These are phyloP conservation scores for Dasypogon diadema DNA, from an alignment of 2,888 invertebrate genomes.

Conservation along the genomic window DNA sequence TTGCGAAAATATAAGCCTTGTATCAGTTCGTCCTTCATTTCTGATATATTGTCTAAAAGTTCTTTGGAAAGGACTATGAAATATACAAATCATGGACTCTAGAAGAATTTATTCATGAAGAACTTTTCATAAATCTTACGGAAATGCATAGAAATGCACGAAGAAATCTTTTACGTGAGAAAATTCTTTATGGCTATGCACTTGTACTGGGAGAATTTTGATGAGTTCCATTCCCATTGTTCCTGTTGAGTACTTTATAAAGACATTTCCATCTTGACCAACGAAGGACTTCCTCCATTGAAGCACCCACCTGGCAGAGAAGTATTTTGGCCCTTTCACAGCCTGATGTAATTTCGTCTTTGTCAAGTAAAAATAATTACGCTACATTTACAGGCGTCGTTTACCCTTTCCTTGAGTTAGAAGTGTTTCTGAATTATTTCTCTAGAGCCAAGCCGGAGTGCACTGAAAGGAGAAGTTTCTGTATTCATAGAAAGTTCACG, in stretches of 20 bases:
- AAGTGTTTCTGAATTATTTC: constrained; percentile 43
- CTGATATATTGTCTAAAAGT: constrained; percentile 27
- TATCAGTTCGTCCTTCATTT: too few relatives aligned
- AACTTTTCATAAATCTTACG: constrained; percentile 46
- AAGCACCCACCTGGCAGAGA: background rate
- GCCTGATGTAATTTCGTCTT: constrained; percentile 39
- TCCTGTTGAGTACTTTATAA: constrained; percentile 30
- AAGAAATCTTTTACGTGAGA: constrained; percentile 47
- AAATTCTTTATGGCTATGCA: constrained; percentile 42
- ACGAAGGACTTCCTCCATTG: constrained; percentile 7
- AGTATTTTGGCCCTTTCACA: constrained; percentile 18
- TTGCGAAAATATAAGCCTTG: too few relatives aligned
- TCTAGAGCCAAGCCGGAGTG: constrained; percentile 7
- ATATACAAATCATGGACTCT: constrained; percentile 43
- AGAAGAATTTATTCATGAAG: constrained; percentile 41
- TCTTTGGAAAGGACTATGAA: constrained; percentile 8
- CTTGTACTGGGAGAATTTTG: constrained; percentile 43
- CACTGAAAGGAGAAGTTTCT: constrained; percentile 8
- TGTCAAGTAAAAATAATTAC: constrained; percentile 45
- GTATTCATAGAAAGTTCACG: constrained; percentile 13
- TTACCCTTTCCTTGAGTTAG: constrained; percentile 3
- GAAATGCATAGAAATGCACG: constrained; percentile 35
- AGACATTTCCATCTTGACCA: constrained; percentile 38
- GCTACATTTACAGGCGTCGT: constrained; percentile 43
- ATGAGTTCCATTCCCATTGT: constrained; percentile 40